Evolutionary conservation across 2,797 vertebrate genomes (phyloP).

Genomic region (Natrix natrix): DNA sequence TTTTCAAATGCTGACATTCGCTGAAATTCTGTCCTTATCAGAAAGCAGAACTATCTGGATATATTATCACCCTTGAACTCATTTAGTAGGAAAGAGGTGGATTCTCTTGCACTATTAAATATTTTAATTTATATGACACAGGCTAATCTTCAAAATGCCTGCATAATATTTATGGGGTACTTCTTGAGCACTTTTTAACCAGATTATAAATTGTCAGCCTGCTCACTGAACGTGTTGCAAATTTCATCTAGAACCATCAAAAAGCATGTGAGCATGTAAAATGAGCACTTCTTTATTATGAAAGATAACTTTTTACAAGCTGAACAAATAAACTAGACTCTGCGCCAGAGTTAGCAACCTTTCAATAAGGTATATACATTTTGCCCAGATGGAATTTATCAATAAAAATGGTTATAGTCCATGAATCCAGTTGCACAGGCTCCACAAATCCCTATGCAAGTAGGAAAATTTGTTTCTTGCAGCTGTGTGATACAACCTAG

Average conservation of each 20-base stretch:
- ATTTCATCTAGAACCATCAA: not conserved
- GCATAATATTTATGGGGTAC: not conserved
- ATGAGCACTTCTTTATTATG: not conserved
- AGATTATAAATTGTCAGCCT: not conserved
- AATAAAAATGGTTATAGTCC: not conserved
- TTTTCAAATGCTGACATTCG: not conserved
- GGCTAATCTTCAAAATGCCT: not conserved
- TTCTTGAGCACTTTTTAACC: slow-evolving; percentile 1
- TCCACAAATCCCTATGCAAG: not conserved
- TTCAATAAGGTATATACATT: not conserved
- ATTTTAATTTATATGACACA: slow-evolving; percentile 1
- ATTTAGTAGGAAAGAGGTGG: not conserved
- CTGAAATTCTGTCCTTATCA: not conserved
- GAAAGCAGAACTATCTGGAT: slow-evolving; percentile 11
- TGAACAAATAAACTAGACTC: not conserved
- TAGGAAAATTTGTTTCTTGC: not conserved
- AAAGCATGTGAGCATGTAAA: not conserved
- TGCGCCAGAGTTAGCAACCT: not conserved
- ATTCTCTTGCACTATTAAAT: not conserved
- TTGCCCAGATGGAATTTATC: not conserved
- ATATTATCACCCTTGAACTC: not conserved
- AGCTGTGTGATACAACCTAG: not conserved
- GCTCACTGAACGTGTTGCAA: not conserved
- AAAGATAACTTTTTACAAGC: not conserved
- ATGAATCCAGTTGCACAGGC: not conserved